phyloP scores from a whole-genome alignment of 2,888 invertebrate species.

The Diploptera punctata region DNA sequence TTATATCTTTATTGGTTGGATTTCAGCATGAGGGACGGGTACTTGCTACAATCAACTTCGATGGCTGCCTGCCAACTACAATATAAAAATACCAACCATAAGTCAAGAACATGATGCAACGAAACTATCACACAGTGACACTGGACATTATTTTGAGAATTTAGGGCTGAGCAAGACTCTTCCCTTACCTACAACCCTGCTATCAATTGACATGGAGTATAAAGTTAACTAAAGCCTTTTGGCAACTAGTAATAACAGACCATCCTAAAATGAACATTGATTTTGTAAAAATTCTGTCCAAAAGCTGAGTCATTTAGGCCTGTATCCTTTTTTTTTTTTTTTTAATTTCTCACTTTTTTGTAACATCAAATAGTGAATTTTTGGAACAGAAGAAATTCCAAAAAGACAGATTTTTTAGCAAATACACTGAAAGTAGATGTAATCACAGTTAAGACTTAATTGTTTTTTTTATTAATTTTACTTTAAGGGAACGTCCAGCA shows the following conservation, averaged over 20 bases:
- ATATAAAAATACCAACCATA: slow-evolving; percentile 43
- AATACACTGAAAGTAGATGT: slow-evolving; percentile 42
- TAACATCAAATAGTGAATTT: slow-evolving; percentile 39
- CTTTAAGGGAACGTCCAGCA: slow-evolving; percentile 34
- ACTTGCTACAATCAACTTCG: slow-evolving; percentile 33
- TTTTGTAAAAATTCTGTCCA: slow-evolving; percentile 40
- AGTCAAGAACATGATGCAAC: slow-evolving; percentile 38
- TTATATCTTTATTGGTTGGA: slow-evolving; percentile 31
- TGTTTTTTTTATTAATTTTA: too few species aligned
- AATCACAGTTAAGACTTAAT: slow-evolving; percentile 43
- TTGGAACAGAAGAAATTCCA: slow-evolving; percentile 40
- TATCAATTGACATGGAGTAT: slow-evolving; percentile 44
- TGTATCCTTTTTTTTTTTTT: slow-evolving; percentile 36
- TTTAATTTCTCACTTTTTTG: slow-evolving; percentile 34
- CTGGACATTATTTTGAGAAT: slow-evolving; percentile 34
- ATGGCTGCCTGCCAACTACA: slow-evolving; percentile 39
- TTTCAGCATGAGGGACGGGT: slow-evolving; percentile 41
- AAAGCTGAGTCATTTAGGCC: slow-evolving; percentile 42
- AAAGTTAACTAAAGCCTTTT: slow-evolving; percentile 41
- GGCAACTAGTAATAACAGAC: slow-evolving; percentile 42
- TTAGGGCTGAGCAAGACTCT: slow-evolving; percentile 29
- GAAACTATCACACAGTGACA: slow-evolving; percentile 38
- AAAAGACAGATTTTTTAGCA: slow-evolving; percentile 41
- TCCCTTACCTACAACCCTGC: slow-evolving; percentile 42
- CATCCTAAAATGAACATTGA: slow-evolving; percentile 35